Evolutionary conservation across 2,888 invertebrate species (phyloP).

Genomic region (Alloscopus bannaensis): DNA sequence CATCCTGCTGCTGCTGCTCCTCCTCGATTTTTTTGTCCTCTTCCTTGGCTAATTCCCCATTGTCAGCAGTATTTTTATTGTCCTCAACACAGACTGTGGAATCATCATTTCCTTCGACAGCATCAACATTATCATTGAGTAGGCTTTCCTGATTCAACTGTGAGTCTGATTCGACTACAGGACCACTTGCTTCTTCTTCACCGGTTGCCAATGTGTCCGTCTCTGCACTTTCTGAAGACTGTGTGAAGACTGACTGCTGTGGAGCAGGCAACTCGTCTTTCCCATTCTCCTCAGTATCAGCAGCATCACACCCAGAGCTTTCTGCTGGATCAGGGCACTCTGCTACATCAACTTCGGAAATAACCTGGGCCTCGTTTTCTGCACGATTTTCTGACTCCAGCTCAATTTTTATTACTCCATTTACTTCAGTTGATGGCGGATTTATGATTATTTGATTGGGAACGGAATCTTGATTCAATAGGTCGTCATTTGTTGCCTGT

Average conservation of each 20-base stretch:
- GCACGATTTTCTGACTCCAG: constrained; percentile 53
- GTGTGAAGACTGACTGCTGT: background rate
- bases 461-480: constrained; percentile 62
- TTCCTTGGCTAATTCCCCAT: constrained; percentile 40
- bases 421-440: constrained; percentile 58
- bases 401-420: constrained; percentile 59
- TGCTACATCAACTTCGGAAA: constrained; percentile 31
- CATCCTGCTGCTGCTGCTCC: constrained; percentile 45
- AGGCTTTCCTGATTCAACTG: constrained; percentile 39
- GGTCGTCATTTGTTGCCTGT: constrained; percentile 43
- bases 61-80: constrained; percentile 48
- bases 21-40: constrained; percentile 54
- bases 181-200: constrained; percentile 19
- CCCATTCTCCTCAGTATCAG: constrained; percentile 22
- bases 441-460: constrained; percentile 66
- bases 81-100: constrained; percentile 40
- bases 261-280: constrained; percentile 4
- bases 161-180: constrained; percentile 43
- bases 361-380: constrained; percentile 22
- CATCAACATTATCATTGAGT: constrained; percentile 26
- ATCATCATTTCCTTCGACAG: too few species aligned
- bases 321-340: constrained; percentile 36
- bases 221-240: constrained; percentile 22
- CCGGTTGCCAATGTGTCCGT: constrained; percentile 38
- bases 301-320: background rate